Evolutionary conservation across 2,113 vertebrate species (phyloP).

Genomic region (Crotalus tigris): DNA sequence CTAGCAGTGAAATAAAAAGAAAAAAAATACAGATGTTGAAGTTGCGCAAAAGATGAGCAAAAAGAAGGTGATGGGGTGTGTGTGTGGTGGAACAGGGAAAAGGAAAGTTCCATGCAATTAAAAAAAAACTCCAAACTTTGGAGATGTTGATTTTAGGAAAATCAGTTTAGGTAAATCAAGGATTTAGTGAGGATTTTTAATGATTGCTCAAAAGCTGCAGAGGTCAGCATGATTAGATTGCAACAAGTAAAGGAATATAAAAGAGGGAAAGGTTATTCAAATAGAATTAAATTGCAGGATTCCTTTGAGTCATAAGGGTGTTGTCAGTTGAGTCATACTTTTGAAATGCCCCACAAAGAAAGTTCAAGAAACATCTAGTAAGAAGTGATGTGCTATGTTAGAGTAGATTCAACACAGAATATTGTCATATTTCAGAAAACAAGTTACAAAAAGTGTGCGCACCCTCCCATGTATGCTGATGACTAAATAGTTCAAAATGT

Average conservation of each 20-base stretch:
- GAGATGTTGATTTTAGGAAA: background rate
- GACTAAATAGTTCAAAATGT: background rate
- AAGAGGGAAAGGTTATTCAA: background rate
- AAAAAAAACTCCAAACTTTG: background rate
- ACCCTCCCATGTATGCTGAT: accelerated
- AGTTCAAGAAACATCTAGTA: background rate
- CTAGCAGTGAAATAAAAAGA: accelerated
- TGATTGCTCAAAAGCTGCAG: background rate
- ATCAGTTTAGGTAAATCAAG: background rate
- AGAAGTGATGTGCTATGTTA: background rate
- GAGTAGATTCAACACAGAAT: background rate
- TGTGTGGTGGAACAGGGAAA: background rate
- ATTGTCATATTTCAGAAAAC: constrained; percentile 24
- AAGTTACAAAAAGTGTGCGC: constrained; percentile 25
- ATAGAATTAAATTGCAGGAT: background rate
- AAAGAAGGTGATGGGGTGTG: background rate
- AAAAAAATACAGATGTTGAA: background rate
- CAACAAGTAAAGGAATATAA: accelerated
- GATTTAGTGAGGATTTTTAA: background rate
- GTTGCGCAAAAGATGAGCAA: background rate
- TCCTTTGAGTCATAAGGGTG: background rate
- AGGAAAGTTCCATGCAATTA: background rate
- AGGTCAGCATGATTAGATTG: constrained; percentile 1
- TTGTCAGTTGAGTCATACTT: constrained; percentile 10
- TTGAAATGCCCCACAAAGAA: constrained; percentile 26